Evolutionary conservation across 2,113 vertebrate genomes (phyloP), one percentile per base, ranked within the genome.

Genomic region (Jaculus jaculus): DNA sequence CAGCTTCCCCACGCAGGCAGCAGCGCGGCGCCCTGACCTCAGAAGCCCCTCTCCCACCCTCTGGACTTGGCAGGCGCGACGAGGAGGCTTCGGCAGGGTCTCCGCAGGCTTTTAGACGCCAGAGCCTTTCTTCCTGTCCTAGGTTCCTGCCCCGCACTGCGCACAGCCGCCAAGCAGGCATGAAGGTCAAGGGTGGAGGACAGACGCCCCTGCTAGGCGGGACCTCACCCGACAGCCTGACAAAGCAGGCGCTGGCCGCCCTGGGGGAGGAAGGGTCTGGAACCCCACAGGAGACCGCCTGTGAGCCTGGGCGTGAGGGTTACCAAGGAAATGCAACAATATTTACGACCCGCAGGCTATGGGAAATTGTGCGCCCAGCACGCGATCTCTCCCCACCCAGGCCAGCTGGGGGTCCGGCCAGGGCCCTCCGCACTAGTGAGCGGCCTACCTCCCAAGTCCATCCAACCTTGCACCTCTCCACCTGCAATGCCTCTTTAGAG

Each of bases 271-370:
- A 81, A 63, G 20, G 24, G 30, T 71, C 47, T 89, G 61, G 18
- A 20, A 54, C 30, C 47, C 32, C 51, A 16, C 0, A 12, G 90
- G 68, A 73, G 20, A 8, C 0, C 4, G 28, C 84, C 61, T 21
- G 18, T 51, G 51, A 24, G 69, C 77, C 23, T 42, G 7, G 79
- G 77, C 11, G 16, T 65, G 42, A 26, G 39, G 30, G 88, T 95
- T 87, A 82, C 96, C 93, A 93, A 91, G 94, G 87, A 94, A 94
- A 96, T 88, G 30, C 81, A 92, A 78, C 68, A 95, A 78, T 95
- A 87, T 94, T 94, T 94, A 68, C 0, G 28, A 60, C 63, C 73
- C n/a, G 30, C 23, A 20, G 86, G 26, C 28, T 32, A 32, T 58
- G 78, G 95, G 51, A 91, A 87, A 73, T 61, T 26, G 79, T 60